Evolutionary conservation across 2,797 vertebrate species (phyloP).

Genomic region (Hippocampus kuda): DNA sequence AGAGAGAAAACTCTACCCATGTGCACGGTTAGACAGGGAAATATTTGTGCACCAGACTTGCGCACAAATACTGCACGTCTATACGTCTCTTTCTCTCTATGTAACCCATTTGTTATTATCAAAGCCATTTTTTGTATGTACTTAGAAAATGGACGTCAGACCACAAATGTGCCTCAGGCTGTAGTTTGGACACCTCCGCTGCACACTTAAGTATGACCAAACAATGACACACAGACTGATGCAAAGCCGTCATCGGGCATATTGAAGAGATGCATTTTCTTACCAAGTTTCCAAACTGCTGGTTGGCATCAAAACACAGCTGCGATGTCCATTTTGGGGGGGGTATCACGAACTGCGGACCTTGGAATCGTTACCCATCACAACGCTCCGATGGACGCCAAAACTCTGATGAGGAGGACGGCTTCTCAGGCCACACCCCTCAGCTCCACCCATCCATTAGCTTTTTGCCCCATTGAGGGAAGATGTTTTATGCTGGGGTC

Average conservation of each 20-base stretch:
- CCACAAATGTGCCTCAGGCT: not conserved
- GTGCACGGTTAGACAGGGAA: too few species aligned
- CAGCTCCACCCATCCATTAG: constrained; percentile 8
- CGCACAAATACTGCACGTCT: too few species aligned
- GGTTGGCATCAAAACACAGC: constrained; percentile 24
- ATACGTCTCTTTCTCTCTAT: too few species aligned
- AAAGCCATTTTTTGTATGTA: too few species aligned
- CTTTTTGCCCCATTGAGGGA: constrained; percentile 7
- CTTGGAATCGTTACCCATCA: not conserved
- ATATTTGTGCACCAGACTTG: too few species aligned
- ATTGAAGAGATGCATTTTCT: constrained; percentile 16
- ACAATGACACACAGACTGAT: not conserved
- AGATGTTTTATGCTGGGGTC: constrained; percentile 44
- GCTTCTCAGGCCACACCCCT: constrained; percentile 22
- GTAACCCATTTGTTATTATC: too few species aligned
- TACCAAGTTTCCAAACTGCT: constrained; percentile 33
- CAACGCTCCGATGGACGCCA: not conserved
- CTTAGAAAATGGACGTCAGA: not conserved
- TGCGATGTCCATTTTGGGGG: not conserved
- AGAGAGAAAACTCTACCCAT: too few species aligned
- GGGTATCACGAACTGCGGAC: not conserved
- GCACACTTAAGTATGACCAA: not conserved
- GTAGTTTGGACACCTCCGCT: not conserved
- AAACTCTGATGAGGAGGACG: not conserved
- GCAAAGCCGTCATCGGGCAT: not conserved